Conservation (phyloP, 2,797 vertebrate species). For the Orestias chungarensis region DNA sequence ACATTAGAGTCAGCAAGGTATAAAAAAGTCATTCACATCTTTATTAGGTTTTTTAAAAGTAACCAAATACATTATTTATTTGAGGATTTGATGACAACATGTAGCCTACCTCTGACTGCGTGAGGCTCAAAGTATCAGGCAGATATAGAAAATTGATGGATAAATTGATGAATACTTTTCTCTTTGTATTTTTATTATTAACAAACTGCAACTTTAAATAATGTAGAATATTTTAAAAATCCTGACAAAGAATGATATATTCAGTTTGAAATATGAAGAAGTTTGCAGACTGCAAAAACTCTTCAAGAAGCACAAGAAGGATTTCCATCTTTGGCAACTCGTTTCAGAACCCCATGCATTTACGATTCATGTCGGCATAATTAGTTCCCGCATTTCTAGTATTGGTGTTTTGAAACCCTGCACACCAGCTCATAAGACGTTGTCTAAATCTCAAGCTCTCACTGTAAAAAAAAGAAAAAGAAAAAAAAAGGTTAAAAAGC, state of each 20-base stretch:
- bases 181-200: not conserved
- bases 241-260: not conserved
- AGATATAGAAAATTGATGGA: not conserved
- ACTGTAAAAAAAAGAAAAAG: not conserved
- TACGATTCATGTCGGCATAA: constrained; percentile 39
- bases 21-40: not conserved
- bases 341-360: constrained; percentile 10
- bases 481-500: constrained; percentile 11
- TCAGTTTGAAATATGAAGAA: not conserved
- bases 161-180: not conserved
- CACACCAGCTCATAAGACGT: not conserved
- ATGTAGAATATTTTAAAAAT: not conserved
- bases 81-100: not conserved
- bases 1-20: not conserved
- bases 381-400: constrained; percentile 21
- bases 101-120: not conserved
- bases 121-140: not conserved
- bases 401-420: not conserved
- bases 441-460: constrained; percentile 14
- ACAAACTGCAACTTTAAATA: not conserved
- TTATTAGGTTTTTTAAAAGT: not conserved
- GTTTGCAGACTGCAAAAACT: not conserved
- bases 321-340: constrained; percentile 11
- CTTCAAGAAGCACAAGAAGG: not conserved
- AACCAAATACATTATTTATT: not conserved